A percentile compares a stretch with the other conserved stretches of the same genome.
These are phyloP conservation scores for Emydocephalus ijimae DNA, from an alignment of 2,113 vertebrate species.

Conservation along the genomic window DNA sequence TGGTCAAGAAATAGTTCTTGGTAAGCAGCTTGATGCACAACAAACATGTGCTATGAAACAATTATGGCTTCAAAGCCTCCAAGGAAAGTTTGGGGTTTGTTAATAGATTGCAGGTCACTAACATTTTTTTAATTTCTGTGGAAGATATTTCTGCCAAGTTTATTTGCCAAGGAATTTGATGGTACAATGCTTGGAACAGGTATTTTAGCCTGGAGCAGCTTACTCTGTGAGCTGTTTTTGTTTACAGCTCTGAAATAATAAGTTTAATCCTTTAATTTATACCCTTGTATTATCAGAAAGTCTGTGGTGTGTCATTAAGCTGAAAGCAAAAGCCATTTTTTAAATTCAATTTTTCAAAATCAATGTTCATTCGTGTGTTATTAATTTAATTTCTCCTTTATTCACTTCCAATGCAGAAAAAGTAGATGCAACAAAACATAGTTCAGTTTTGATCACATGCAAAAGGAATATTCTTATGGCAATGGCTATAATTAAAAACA, in stretches of 20 bases:
- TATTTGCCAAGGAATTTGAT: not conserved
- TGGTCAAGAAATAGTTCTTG: not conserved
- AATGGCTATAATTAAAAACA: not conserved
- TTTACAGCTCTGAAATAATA: not conserved
- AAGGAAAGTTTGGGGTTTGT: not conserved
- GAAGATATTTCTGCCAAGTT: not conserved
- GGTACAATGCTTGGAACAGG: not conserved
- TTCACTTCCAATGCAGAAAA: not conserved
- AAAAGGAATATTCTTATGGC: not conserved
- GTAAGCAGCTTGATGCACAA: not conserved
- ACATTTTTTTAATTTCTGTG: conserved; percentile 11
- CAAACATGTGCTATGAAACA: not conserved
- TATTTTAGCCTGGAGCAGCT: not conserved
- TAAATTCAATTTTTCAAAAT: not conserved
- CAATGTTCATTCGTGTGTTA: not conserved
- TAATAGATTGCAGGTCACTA: not conserved
- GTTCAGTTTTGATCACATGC: not conserved
- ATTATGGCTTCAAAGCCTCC: not conserved
- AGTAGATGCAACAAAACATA: not conserved
- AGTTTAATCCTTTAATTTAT: not conserved
- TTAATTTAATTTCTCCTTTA: not conserved
- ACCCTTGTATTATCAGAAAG: not conserved
- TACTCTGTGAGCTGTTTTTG: not conserved
- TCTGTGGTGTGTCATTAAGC: not conserved
- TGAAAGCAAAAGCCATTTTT: not conserved